Evolutionary conservation across 2,113 vertebrate species (phyloP), one percentile per base, ranked within the genome.

Genomic region (Salvelinus fontinalis): DNA sequence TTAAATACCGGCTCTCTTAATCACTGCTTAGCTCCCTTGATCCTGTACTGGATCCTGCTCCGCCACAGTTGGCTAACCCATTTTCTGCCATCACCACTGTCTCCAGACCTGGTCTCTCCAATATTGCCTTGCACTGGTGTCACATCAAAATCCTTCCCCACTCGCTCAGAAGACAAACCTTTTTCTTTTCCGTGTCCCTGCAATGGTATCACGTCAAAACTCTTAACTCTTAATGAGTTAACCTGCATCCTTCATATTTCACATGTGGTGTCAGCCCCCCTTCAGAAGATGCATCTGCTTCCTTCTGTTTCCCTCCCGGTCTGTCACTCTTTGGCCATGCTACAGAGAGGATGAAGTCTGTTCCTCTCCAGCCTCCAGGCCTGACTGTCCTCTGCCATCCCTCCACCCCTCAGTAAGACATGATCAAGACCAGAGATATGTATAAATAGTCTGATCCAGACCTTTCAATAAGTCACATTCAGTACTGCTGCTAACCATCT

Each of bases 1-100:
- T 83, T 89, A 86, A 90, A 90, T 87, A 89, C 85, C 87, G 87
- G 81, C 79, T 76, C 81, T 76, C 89, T 87, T 90, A 89, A 90
- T 88, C 83, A 88, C 87, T 87, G 87, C 68, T 89, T 87, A 89
- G 81, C 80, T 71, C 75, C 49, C 70, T 18, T 26, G 22, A 57
- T 71, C 70, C 83, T 81, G 79, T 75, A 85, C 85, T 16, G 51
- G 51, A 54, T 1, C 51, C 14, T 54, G 51, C 51, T 54, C 51
- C 16, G 51, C 51, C 16, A 82, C 74, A 31, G 84, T 82, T 79
- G 27, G 77, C 84, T 78, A 76, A 81, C 75, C 84, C 70, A 31
- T 81, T 77, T 85, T 86, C 85, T 75, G 29, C 62, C 24, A 73
- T 64, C 78, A n/a, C 48, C 24, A 67, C 80, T 60, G 75, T 86